Base-by-base conservation (phyloP, 2,797 vertebrate species). In the Amphiprion clarkii region DNA sequence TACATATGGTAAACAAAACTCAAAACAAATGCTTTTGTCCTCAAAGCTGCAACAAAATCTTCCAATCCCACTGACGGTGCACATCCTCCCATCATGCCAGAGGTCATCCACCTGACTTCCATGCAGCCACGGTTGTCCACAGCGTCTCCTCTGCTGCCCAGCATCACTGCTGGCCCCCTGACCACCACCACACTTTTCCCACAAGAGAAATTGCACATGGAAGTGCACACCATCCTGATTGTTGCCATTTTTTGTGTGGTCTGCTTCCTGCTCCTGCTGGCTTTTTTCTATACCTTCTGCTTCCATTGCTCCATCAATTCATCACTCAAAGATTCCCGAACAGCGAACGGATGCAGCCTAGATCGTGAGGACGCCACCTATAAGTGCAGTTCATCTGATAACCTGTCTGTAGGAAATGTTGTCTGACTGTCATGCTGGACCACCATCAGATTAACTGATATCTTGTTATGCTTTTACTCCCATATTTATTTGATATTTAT, bases 301-400 rank as follows among this genome's bases (percentile, higher is more conserved):
- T 90, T 95, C 77, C 92, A 90, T 39, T 94, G 92, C 79, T 92
- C 90, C 49, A 90, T 95, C 40, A 12, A 64, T 2, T 53, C 86
- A 0, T 60, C 63, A 0, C 80, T 82, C 23, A 93, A 90, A 66
- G 89, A 92, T 27, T 57, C 51, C 0, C 76, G 5, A 10, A 16
- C 40, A 2, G 69, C 57, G 67, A 76, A 64, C 2, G 8, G 59
- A 44, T 73, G 53, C 86, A 91, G 83, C 64, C 36, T 88, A 17
- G 94, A 95, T 4, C 86, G 81, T 0, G 94, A 95, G 87, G 94
- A 95, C 0, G 81, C 94, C 80, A 95, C 95, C 59, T 94, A 88
- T 69, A 91, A 82, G 69, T 44, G 68, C 75, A 95, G 88, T 6
- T 95, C 94, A 2, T 92, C 93, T 57, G 93, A 92, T 17, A 81